phyloP scores from a whole-genome alignment of 2,113 vertebrate genomes.

The Maccullochella peelii region DNA sequence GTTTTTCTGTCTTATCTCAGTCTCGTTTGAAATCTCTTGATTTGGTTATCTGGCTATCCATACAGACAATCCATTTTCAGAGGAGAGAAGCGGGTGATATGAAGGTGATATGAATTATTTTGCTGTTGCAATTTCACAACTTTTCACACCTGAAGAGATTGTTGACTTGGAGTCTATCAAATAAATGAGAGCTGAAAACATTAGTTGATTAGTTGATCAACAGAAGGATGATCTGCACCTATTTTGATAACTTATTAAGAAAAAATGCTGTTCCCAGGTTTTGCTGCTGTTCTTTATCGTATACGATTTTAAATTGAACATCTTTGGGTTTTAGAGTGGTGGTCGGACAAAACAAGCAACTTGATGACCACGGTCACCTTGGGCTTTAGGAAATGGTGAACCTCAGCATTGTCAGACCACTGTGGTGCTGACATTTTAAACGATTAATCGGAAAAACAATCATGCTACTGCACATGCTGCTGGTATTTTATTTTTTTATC shows the following conservation, averaged over 20 bases:
- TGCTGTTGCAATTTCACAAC: not conserved
- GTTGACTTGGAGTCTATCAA: not conserved
- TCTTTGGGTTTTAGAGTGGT: not conserved
- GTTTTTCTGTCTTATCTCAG: fast-evolving
- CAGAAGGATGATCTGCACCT: not conserved
- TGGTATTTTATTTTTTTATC: not conserved
- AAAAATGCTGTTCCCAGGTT: not conserved
- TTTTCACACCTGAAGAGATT: not conserved
- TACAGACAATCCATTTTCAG: not conserved
- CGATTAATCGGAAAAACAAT: not conserved
- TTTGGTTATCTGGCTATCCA: not conserved
- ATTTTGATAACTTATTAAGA: not conserved
- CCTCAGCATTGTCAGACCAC: not conserved
- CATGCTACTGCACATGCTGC: not conserved
- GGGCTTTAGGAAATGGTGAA: not conserved
- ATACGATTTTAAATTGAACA: not conserved
- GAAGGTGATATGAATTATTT: not conserved
- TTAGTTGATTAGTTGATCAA: not conserved
- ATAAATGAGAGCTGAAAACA: not conserved
- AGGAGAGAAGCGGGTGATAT: not conserved
- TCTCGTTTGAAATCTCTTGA: not conserved
- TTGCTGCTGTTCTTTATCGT: not conserved
- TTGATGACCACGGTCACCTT: not conserved
- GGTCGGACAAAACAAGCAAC: not conserved
- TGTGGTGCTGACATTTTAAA: not conserved